Evolutionary conservation across 2,888 invertebrate species (phyloP).

Genomic region (Lithosia quadra): DNA sequence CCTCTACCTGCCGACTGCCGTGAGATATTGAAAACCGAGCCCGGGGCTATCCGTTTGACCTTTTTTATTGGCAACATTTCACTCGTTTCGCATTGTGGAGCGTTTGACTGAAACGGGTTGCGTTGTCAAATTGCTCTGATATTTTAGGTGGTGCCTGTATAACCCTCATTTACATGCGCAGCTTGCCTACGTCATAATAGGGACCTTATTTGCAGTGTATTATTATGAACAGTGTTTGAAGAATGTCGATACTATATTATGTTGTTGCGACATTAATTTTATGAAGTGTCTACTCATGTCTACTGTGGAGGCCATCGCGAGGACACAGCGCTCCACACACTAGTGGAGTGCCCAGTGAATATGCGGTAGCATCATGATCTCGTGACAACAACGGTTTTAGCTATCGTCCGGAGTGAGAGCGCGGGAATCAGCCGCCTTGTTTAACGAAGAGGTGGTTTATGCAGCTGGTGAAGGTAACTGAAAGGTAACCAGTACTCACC

Average conservation of each 20-base stretch:
- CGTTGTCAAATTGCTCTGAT: constrained; percentile 80
- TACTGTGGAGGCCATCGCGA: no score
- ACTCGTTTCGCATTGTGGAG: constrained; percentile 80
- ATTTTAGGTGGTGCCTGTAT: constrained; percentile 69
- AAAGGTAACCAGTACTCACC: no score
- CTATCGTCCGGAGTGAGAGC: background rate
- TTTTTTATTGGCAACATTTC: constrained; percentile 84
- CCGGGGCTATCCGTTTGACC: constrained; percentile 77
- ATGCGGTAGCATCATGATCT: no score
- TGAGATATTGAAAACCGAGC: constrained; percentile 83
- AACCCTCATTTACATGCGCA: constrained; percentile 70
- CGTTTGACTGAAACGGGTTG: constrained; percentile 75
- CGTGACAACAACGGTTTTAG: no score
- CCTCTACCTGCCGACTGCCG: constrained; percentile 64
- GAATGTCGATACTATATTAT: constrained; percentile 47
- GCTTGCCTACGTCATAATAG: constrained; percentile 63
- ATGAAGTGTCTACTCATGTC: constrained; percentile 8
- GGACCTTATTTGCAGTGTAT: constrained; percentile 61
- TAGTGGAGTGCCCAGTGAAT: no score
- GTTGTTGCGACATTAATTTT: constrained; percentile 36
- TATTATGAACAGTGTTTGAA: constrained; percentile 42
- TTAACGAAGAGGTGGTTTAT: no score
- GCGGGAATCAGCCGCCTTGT: no score
- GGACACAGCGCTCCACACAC: no score
- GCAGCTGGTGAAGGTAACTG: no score